These are phyloP conservation scores for Embidobia sp. DNA, from an alignment of 2,888 invertebrate species.

Conservation along the genomic window DNA sequence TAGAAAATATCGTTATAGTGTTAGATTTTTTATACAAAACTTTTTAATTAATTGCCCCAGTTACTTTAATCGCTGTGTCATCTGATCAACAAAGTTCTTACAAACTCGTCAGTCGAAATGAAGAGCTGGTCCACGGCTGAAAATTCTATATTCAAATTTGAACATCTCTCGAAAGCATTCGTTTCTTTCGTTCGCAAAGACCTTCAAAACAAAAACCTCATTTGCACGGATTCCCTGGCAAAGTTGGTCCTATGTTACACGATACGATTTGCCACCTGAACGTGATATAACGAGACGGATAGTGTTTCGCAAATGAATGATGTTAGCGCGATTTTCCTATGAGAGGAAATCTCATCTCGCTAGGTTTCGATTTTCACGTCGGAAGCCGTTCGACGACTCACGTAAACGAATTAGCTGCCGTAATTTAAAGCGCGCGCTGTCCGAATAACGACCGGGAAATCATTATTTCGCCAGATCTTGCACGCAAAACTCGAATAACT, in stretches of 20 bases:
- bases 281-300: constrained; percentile 42
- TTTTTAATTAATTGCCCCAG: constrained; percentile 69
- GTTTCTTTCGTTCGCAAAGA: no score
- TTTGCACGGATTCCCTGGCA: background rate
- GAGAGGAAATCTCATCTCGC: constrained; percentile 59
- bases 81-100: constrained; percentile 30
- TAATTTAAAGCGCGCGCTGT: constrained; percentile 47
- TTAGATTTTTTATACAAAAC: no score
- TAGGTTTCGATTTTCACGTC: constrained; percentile 56
- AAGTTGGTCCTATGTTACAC: constrained; percentile 12
- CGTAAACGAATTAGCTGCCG: constrained; percentile 54
- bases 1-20: no score
- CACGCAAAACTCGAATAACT: constrained; percentile 34
- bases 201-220: background rate
- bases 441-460: constrained; percentile 55
- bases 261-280: constrained; percentile 25
- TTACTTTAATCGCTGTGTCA: constrained; percentile 63
- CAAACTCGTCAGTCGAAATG: constrained; percentile 3
- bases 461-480: constrained; percentile 44
- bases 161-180: no score
- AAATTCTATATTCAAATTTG: background rate
- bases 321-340: constrained; percentile 54
- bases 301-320: constrained; percentile 55
- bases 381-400: constrained; percentile 56
- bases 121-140: no score